phyloP scores from a whole-genome alignment of 2,797 vertebrate genomes.

The Lates japonicus region DNA sequence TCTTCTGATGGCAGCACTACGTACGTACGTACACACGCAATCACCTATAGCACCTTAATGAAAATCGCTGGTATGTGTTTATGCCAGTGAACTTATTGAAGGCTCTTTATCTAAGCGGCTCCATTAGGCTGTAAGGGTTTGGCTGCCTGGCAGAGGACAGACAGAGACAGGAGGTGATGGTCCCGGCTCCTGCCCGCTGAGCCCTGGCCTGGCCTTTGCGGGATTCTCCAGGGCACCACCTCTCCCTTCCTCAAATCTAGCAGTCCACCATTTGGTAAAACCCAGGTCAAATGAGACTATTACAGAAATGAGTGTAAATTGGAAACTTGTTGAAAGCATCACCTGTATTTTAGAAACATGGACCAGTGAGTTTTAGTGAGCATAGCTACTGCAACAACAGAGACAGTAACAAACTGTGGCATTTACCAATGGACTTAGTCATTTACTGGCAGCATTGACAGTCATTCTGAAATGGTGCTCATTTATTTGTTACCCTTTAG shows the following conservation, averaged over 20 bases:
- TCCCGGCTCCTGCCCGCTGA: constrained; percentile 46
- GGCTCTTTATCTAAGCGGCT: constrained; percentile 42
- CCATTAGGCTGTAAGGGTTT: constrained; percentile 29
- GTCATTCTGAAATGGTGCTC: not conserved
- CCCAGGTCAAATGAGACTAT: not conserved
- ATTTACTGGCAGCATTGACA: not conserved
- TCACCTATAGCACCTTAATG: constrained; percentile 30
- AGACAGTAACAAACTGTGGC: not conserved
- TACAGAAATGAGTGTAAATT: not conserved
- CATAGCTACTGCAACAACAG: not conserved
- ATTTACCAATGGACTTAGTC: not conserved
- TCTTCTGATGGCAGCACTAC: constrained; percentile 60
- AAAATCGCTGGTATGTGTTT: constrained; percentile 41
- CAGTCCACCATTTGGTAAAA: constrained; percentile 25
- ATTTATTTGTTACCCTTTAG: not conserved
- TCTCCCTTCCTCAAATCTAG: constrained; percentile 23
- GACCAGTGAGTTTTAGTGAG: not conserved
- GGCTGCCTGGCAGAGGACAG: constrained; percentile 36
- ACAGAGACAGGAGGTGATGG: constrained; percentile 56
- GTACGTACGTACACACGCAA: constrained; percentile 28
- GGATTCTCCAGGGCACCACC: constrained; percentile 64
- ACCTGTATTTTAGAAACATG: not conserved
- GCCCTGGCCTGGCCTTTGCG: constrained; percentile 45
- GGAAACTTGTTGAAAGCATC: not conserved
- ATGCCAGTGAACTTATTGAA: constrained; percentile 22